phyloP scores from a whole-genome alignment of 2,797 vertebrate genomes.

The Taeniopygia guttata region DNA sequence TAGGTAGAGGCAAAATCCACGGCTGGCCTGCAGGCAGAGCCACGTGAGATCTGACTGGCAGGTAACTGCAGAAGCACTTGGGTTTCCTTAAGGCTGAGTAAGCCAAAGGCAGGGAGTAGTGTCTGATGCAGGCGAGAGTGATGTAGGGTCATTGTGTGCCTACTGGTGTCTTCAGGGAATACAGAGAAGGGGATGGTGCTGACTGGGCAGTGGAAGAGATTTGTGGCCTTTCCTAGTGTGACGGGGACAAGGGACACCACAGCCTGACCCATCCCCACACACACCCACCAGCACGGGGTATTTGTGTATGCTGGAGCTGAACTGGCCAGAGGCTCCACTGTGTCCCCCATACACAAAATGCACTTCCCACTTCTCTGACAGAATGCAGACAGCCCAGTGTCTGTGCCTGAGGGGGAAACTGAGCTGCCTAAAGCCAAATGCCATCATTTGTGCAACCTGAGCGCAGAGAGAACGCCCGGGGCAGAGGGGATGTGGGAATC shows the following conservation, averaged over 20 bases:
- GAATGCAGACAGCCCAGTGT: background rate
- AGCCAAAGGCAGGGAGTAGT: background rate
- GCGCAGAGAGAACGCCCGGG: background rate
- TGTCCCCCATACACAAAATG: rapidly evolving
- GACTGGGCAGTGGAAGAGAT: background rate
- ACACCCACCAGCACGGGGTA: background rate
- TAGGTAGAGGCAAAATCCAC: background rate
- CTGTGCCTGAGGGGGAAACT: too few species aligned
- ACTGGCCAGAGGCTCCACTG: background rate
- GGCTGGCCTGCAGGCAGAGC: background rate
- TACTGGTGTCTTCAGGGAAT: background rate
- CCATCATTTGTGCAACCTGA: background rate
- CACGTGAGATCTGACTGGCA: rapidly evolving
- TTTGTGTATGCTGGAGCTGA: rapidly evolving
- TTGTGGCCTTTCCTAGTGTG: background rate
- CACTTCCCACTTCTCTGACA: background rate
- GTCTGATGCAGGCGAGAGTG: background rate
- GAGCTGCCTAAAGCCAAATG: background rate
- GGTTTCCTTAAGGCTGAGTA: background rate
- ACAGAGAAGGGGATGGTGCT: rapidly evolving
- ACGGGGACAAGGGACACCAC: background rate
- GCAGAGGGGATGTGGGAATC: background rate
- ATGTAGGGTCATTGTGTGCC: rapidly evolving
- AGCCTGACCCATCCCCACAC: background rate
- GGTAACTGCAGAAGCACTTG: background rate